Conservation (phyloP, 1,140 invertebrate species). For the Adelges cooleyi region DNA sequence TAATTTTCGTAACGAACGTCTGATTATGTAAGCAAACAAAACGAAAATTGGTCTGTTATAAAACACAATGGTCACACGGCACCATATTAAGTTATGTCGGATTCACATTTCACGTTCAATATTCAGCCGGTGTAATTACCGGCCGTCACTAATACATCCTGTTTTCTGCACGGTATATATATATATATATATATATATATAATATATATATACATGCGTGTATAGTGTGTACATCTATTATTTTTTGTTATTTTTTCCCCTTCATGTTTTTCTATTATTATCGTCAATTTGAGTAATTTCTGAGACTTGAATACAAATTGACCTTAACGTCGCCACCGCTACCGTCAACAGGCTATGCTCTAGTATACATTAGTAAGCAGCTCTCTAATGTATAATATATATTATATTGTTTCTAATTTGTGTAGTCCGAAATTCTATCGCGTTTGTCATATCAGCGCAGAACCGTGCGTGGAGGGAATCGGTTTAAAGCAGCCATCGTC, state of each 20-base stretch:
- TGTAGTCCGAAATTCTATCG: too few species aligned
- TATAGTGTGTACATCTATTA: background rate
- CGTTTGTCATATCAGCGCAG: too few species aligned
- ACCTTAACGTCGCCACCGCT: background rate
- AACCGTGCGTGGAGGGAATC: too few species aligned
- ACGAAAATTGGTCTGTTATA: conserved; percentile 13
- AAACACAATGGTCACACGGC: conserved; percentile 6
- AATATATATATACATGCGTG: too few species aligned
- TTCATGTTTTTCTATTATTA: background rate
- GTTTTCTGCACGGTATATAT: background rate
- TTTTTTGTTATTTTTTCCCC: background rate
- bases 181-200: too few species aligned
- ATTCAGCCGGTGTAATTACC: conserved; percentile 22
- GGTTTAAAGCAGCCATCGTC: too few species aligned
- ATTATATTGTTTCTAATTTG: background rate
- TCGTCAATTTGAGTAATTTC: conserved; percentile 9
- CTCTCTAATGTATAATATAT: too few species aligned
- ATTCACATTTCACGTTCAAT: conserved; percentile 15
- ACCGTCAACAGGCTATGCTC: background rate
- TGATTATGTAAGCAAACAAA: conserved; percentile 15
- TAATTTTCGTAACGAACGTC: conserved; percentile 6
- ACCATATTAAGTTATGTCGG: background rate
- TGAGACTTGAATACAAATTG: conserved; percentile 1
- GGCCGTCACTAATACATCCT: conserved; percentile 21
- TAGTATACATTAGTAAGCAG: too few species aligned